Evolutionary conservation across 2,888 invertebrate genomes (phyloP), one percentile per base, ranked within the genome.

Genomic region (Pedicia rivosa): DNA sequence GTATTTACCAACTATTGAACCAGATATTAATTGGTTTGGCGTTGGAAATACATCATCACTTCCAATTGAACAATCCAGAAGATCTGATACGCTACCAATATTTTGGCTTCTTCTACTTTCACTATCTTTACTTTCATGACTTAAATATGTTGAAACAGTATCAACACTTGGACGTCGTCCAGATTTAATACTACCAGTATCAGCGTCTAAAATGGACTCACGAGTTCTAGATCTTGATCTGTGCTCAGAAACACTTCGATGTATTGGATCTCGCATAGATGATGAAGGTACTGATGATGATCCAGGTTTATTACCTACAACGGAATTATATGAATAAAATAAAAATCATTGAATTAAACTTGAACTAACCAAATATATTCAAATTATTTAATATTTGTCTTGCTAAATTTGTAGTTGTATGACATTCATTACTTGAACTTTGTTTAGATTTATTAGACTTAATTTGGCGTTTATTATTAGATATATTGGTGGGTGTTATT

Each of bases 61-160:
- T 43, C 77, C 72, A 31, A 69, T 67, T 49, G 77, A 78, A 55
- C 75, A 78, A 58, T 79, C 74, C 35, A 80, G 56, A 44, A 79
- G 61, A 61, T 77, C 76, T 43, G 70, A 72, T 44, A 75, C 69
- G 1, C 73, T 68, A 42, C 66, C 59, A 43, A 59, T 55, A 46
- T 58, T 59, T 26, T 59, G 52, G 50, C 75, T 75, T 32, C 75
- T 74, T 36, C 59, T 42, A 12, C 35, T 34, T 24, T 26, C 22
- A 50, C 76, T 75, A 44, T 75, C 77, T 55, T 78, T 74, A 63
- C 81, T 83, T 59, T 83, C 84, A 46, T 79, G 84, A 55, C 86
- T 86, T 48, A 87, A 69, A 66, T 87, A 87, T 1, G 87, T 87
- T 40, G 86, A 86, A 20, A 87, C 82, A 9, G 87, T 87, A 57